Evolutionary conservation across 2,113 vertebrate genomes (phyloP).

Genomic region (Upupa epops): DNA sequence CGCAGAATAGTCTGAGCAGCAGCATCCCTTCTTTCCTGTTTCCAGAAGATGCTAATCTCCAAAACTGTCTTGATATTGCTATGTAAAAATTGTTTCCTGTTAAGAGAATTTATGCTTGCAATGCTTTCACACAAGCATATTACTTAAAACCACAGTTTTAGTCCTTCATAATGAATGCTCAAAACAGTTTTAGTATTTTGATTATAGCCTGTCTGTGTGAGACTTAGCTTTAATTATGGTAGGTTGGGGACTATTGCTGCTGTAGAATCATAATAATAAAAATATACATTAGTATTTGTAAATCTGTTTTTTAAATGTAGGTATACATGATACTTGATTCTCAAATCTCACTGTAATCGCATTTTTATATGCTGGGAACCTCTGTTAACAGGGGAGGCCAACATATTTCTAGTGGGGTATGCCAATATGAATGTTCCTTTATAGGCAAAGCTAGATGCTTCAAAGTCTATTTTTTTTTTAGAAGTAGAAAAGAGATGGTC

Average conservation of each 20-base stretch:
- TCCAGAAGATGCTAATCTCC: not conserved
- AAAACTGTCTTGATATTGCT: not conserved
- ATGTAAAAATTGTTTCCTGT: not conserved
- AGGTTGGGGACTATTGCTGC: not conserved
- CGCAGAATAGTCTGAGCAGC: not conserved
- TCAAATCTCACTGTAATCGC: not conserved
- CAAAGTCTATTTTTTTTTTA: not conserved
- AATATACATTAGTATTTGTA: constrained; percentile 44
- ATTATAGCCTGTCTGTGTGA: constrained; percentile 35
- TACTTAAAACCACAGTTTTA: constrained; percentile 2
- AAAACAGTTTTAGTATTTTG: not conserved
- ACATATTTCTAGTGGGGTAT: not conserved
- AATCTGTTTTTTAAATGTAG: not conserved
- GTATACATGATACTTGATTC: not conserved
- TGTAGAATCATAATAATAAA: constrained; percentile 42
- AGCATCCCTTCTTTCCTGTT: not conserved
- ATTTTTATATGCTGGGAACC: not conserved
- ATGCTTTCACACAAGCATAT: not conserved
- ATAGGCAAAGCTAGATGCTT: not conserved
- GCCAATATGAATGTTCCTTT: not conserved
- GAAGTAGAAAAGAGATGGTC: not conserved
- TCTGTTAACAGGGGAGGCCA: not conserved
- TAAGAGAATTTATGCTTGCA: not conserved
- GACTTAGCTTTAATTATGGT: constrained; percentile 23
- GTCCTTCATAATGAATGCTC: not conserved